phyloP scores from a whole-genome alignment of 2,888 invertebrate genomes.

The Sphaeridia pumilis region DNA sequence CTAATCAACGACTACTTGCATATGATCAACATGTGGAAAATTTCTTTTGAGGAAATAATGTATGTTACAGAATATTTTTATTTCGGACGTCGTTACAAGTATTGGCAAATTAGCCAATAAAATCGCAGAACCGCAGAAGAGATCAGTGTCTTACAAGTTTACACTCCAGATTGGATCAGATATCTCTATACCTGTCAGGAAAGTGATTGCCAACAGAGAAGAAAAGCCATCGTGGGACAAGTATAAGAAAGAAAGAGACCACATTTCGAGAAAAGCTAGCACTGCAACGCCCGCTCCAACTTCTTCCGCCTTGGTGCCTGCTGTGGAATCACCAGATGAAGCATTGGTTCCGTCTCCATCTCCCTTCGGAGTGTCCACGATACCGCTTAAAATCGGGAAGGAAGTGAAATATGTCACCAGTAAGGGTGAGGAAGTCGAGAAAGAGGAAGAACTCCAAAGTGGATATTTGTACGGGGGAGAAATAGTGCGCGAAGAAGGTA shows the following conservation, averaged over 20 bases:
- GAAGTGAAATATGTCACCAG: constrained; percentile 19
- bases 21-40: no score
- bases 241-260: neutral
- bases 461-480: constrained; percentile 28
- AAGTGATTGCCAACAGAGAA: constrained; percentile 24
- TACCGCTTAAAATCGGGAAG: constrained; percentile 6
- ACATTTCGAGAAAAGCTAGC: neutral
- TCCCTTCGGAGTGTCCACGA: neutral
- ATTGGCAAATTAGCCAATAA: constrained; percentile 21
- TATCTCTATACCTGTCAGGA: constrained; percentile 21
- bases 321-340: no score
- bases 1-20: no score
- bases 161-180: constrained; percentile 25
- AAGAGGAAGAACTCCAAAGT: constrained; percentile 20
- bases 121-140: constrained; percentile 11
- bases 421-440: constrained; percentile 21
- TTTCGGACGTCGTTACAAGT: no score
- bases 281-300: neutral
- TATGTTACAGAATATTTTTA: no score
- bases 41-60: no score
- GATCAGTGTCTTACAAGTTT: constrained; percentile 20
- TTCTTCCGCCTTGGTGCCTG: neutral
- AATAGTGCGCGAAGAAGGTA: constrained; percentile 27
- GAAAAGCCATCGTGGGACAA: constrained; percentile 13
- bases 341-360: neutral